A percentile compares a stretch with the other conserved stretches of the same genome.
Conservation (phyloP, 2,797 vertebrate species). For the Hemibagrus guttatus region DNA sequence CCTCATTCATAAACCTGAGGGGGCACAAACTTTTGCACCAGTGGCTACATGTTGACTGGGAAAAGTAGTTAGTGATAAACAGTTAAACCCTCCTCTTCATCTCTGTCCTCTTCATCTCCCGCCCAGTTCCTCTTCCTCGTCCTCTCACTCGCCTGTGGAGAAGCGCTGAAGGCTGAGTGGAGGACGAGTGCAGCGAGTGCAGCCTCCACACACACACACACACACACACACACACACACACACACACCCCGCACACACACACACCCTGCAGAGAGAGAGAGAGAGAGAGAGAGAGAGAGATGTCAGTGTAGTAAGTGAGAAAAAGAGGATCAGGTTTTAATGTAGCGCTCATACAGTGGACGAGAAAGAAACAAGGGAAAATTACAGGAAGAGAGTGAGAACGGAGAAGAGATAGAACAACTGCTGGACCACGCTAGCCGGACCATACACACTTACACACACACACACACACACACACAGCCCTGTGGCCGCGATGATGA, state of each 20-base stretch:
- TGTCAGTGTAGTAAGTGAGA: constrained; percentile 54
- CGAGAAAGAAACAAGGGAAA: constrained; percentile 12
- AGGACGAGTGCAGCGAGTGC: constrained; percentile 55
- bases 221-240: not conserved
- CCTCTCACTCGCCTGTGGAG: constrained; percentile 55
- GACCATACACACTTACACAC: constrained; percentile 29
- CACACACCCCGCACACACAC: not conserved
- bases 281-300: constrained; percentile 31
- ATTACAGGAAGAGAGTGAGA: constrained; percentile 29
- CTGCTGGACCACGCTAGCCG: constrained; percentile 60
- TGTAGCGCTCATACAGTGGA: constrained; percentile 2
- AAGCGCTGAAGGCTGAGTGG: constrained; percentile 70
- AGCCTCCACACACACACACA: constrained; percentile 14
- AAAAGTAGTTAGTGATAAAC: not conserved
- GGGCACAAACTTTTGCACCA: not conserved
- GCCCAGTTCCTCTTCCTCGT: constrained; percentile 27
- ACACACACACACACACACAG: constrained; percentile 34
- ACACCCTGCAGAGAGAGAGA: constrained; percentile 25
- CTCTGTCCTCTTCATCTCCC: not conserved
- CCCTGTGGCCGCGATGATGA: constrained; percentile 72
- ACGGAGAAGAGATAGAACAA: constrained; percentile 38
- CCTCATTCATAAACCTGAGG: not conserved
- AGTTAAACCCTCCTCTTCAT: constrained; percentile 12
- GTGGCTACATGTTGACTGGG: too few relatives aligned
- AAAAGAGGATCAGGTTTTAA: constrained; percentile 51